Evolutionary conservation across 35 echinoderm and acorn worm species (phyloP).

Genomic region (Eucidaris tribuloides): DNA sequence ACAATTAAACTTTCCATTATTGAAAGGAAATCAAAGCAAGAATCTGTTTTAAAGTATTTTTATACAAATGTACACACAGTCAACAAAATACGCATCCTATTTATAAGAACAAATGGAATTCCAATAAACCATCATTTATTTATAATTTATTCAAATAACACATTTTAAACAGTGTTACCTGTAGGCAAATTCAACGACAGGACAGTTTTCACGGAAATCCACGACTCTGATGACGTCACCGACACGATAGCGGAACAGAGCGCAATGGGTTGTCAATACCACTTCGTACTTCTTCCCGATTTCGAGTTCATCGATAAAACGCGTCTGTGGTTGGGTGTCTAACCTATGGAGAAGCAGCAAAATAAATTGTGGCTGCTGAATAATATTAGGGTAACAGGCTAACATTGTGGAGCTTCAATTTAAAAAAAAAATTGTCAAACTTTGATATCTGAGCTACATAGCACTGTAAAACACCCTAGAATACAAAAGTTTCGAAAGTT

Average conservation of each 20-base stretch:
- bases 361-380: too few relatives aligned
- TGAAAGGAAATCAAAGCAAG: background rate
- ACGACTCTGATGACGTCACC: slow-evolving; percentile 53
- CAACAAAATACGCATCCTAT: background rate
- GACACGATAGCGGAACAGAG: slow-evolving; percentile 33
- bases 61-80: background rate
- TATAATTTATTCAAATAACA: background rate
- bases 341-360: too few relatives aligned
- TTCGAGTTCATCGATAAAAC: slow-evolving; percentile 45
- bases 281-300: slow-evolving; percentile 44
- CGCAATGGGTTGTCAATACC: slow-evolving; percentile 18
- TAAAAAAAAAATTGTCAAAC: too few relatives aligned
- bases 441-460: too few relatives aligned
- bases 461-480: too few relatives aligned
- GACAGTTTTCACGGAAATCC: slow-evolving; percentile 28
- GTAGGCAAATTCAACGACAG: slow-evolving; percentile 48
- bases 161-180: too few relatives aligned
- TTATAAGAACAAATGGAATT: background rate
- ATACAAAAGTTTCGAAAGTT: too few relatives aligned
- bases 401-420: too few relatives aligned
- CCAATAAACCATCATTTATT: background rate
- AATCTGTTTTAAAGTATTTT: background rate
- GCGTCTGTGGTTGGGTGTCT: slow-evolving; percentile 32
- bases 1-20: background rate
- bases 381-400: too few relatives aligned